These are phyloP conservation scores for Pangasius macronema DNA, from an alignment of 2,797 vertebrate species.

Conservation along the genomic window DNA sequence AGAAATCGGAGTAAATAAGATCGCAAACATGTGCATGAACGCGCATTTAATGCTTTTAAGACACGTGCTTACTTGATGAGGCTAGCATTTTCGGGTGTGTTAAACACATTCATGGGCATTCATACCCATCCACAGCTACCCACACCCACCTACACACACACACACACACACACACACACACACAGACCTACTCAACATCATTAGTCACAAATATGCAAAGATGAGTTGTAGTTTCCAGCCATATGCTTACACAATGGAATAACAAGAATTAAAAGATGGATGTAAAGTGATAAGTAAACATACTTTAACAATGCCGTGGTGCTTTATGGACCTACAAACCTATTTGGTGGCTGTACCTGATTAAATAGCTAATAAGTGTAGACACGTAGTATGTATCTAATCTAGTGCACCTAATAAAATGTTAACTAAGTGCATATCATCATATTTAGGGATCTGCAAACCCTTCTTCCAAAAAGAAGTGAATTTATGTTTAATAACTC, in stretches of 20 bases:
- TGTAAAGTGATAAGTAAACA: not conserved
- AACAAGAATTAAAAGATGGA: not conserved
- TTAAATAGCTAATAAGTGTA: not conserved
- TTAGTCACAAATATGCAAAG: not conserved
- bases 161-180: not conserved
- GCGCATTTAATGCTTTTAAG: not conserved
- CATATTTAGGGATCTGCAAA: not conserved
- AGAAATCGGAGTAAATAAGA: constrained; percentile 29
- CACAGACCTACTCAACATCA: not conserved
- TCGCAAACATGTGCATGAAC: constrained; percentile 21
- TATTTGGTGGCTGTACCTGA: not conserved
- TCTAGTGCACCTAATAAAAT: not conserved
- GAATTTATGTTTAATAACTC: not conserved
- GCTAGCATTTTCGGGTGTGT: not conserved
- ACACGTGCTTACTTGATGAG: not conserved
- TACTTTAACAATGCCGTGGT: not conserved
- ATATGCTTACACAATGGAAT: not conserved
- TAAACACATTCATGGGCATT: constrained; percentile 19
- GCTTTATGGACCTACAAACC: not conserved
- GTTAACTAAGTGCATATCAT: not conserved
- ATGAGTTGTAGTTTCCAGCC: not conserved
- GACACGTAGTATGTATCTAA: not conserved
- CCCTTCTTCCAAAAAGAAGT: not conserved
- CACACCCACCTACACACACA: constrained; percentile 18
- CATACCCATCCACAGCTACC: constrained; percentile 6